Conservation (phyloP, 1,140 invertebrate genomes). For the Stegodyphus dumicola region DNA sequence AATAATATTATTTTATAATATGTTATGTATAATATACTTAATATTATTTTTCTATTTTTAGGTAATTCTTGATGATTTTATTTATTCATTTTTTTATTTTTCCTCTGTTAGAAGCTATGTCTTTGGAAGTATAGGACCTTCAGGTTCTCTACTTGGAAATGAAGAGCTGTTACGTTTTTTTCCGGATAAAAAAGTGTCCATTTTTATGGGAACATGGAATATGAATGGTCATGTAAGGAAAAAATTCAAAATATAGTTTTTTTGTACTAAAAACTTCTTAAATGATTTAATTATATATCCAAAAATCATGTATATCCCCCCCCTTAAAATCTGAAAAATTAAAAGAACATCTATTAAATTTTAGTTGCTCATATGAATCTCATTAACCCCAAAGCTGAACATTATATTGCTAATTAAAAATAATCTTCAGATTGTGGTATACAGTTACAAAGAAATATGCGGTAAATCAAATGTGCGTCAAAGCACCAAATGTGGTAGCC, state of each 20-base stretch:
- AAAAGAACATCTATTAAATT: no score
- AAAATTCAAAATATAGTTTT: neutral
- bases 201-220: constrained; percentile 96
- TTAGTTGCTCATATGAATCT: no score
- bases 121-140: constrained; percentile 30
- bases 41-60: neutral
- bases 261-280: no score
- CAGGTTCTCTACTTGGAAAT: constrained; percentile 79
- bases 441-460: no score
- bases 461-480: no score
- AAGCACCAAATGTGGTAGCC: no score
- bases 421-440: no score
- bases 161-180: constrained; percentile 87
- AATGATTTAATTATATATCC: no score
- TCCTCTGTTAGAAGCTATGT: constrained; percentile 51
- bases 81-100: neutral
- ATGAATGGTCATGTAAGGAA: constrained; percentile 87
- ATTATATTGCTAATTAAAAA: no score
- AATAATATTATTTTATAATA: neutral
- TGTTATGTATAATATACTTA: neutral
- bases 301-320: no score
- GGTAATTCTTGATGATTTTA: neutral
- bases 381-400: no score
- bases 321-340: no score
- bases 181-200: constrained; percentile 82